phyloP scores from a whole-genome alignment of 35 echinoderm and acorn worm species.

The Anneissia japonica region DNA sequence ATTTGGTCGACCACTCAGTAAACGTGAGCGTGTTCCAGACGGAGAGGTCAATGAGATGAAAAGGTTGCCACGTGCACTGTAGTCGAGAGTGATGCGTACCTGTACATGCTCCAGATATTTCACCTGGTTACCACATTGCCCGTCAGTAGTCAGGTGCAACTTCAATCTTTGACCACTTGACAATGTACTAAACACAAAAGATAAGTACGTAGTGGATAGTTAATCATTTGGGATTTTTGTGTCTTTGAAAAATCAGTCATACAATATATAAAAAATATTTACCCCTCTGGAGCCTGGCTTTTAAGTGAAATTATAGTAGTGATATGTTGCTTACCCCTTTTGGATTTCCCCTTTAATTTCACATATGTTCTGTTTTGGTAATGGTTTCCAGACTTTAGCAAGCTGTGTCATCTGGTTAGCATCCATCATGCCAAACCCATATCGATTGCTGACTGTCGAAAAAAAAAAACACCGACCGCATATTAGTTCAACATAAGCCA shows the following conservation, averaged over 20 bases:
- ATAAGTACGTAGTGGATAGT: too few species aligned
- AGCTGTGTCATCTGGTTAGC: conserved; percentile 56
- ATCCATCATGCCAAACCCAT: conserved; percentile 94
- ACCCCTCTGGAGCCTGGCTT: too few species aligned
- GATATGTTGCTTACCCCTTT: neutral
- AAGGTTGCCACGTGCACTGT: conserved; percentile 52
- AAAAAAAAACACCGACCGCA: too few species aligned
- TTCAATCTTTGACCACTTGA: neutral
- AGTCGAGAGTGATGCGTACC: conserved; percentile 47
- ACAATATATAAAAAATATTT: too few species aligned
- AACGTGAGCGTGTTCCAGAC: conserved; percentile 42
- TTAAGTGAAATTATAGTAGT: too few species aligned
- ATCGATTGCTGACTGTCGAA: conserved; percentile 73
- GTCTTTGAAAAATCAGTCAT: too few species aligned
- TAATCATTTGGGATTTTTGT: too few species aligned
- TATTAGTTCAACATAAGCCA: too few species aligned
- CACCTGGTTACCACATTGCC: conserved; percentile 23
- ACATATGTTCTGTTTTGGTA: conserved; percentile 75
- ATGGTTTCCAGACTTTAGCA: conserved; percentile 54
- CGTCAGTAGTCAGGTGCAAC: neutral
- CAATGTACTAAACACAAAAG: neutral
- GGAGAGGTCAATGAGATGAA: conserved; percentile 72
- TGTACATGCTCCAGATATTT: conserved; percentile 65
- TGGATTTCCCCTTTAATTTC: neutral
- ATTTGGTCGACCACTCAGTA: conserved; percentile 46